A percentile compares a stretch with the other conserved stretches of the same genome.
phyloP scores from a whole-genome alignment of 1,140 invertebrate genomes.

The Drosophila willistoni region DNA sequence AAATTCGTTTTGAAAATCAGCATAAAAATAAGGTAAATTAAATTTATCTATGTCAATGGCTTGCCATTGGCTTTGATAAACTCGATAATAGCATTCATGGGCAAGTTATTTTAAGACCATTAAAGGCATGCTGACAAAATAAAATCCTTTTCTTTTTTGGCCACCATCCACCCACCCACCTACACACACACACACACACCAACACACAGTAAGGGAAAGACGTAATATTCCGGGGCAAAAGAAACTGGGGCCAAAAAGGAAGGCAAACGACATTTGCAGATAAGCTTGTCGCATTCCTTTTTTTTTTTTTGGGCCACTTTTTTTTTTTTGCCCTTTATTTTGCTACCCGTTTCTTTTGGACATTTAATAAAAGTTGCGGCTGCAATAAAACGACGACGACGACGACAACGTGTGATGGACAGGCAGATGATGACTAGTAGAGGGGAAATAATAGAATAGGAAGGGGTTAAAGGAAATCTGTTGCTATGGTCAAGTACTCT shows the following conservation, averaged over 20 bases:
- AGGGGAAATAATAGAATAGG: slow-evolving; percentile 9
- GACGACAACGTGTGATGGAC: slow-evolving; percentile 26
- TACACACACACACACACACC: not conserved
- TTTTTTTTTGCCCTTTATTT: slow-evolving; percentile 6
- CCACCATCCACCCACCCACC: not conserved
- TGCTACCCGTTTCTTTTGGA: slow-evolving; percentile 37
- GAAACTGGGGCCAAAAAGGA: slow-evolving; percentile 25
- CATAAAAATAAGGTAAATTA: slow-evolving; percentile 68
- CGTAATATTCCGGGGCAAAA: slow-evolving; percentile 25
- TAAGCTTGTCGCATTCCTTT: slow-evolving; percentile 56
- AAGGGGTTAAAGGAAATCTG: slow-evolving; percentile 53
- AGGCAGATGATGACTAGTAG: slow-evolving; percentile 36
- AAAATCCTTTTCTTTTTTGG: slow-evolving; percentile 55
- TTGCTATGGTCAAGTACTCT: slow-evolving; percentile 59
- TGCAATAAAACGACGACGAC: slow-evolving; percentile 62
- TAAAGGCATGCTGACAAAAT: slow-evolving; percentile 56
- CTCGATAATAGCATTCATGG: slow-evolving; percentile 64
- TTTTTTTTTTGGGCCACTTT: slow-evolving; percentile 39
- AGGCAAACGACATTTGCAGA: slow-evolving; percentile 71
- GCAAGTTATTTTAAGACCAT: slow-evolving; percentile 71
- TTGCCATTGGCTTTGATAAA: slow-evolving; percentile 72
- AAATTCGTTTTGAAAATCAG: slow-evolving; percentile 65
- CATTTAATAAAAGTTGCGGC: slow-evolving; percentile 79
- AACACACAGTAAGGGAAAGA: not conserved
- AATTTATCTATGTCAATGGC: slow-evolving; percentile 78